A percentile compares a stretch with the other conserved stretches of the same genome.
Evolutionary conservation across 2,888 invertebrate genomes (phyloP).

Genomic region (Drymonia ruficornis): DNA sequence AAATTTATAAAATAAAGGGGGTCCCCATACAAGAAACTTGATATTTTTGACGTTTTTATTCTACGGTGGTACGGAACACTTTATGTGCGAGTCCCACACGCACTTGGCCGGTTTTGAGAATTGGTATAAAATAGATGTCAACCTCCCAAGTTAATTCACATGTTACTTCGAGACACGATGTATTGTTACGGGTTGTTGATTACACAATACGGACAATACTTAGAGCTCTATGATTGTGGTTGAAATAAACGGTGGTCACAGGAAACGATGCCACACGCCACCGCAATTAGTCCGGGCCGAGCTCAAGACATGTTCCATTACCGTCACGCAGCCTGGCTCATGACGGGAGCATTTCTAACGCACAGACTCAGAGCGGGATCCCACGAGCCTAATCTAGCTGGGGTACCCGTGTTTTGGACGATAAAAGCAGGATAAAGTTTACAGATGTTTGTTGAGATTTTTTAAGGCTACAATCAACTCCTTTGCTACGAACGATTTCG

Average conservation of each 20-base stretch:
- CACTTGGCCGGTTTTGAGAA: no score
- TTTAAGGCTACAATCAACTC: no score
- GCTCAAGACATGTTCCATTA: constrained; percentile 70
- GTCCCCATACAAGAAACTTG: no score
- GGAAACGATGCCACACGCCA: constrained; percentile 63
- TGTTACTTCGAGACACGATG: not conserved
- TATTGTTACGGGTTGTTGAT: constrained; percentile 1
- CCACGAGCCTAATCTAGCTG: constrained; percentile 48
- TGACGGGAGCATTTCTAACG: constrained; percentile 46
- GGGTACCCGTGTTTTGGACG: constrained; percentile 1
- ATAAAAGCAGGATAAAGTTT: not conserved
- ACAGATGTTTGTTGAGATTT: not conserved
- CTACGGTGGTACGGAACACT: no score
- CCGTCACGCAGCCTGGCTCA: constrained; percentile 63
- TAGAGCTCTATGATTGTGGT: constrained; percentile 24
- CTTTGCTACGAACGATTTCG: no score
- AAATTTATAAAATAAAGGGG: no score
- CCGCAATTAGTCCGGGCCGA: constrained; percentile 59
- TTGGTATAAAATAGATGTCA: no score
- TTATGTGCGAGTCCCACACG: no score
- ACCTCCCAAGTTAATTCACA: no score
- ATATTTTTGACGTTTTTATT: no score
- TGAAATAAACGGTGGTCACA: constrained; percentile 50
- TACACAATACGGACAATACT: constrained; percentile 7
- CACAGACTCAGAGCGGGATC: constrained; percentile 41